Conservation (phyloP, 1,140 invertebrate genomes). For the Macrocentrus cingulum region DNA sequence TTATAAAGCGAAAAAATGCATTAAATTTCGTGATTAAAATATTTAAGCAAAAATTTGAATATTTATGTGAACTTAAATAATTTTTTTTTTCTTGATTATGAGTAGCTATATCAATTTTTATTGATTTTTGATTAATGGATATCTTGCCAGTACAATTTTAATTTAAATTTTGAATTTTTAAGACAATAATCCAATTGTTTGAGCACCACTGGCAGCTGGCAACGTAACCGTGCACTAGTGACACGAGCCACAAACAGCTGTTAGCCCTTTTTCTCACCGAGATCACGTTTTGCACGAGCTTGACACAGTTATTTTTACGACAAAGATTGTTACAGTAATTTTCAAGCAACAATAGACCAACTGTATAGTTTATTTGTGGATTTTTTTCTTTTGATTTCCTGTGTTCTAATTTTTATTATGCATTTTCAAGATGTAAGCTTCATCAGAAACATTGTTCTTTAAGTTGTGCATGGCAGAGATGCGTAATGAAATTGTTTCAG, state of each 20-base stretch:
- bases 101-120: too few relatives aligned
- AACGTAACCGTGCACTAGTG: slow-evolving; percentile 18
- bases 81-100: too few relatives aligned
- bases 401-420: not conserved
- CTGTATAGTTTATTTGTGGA: too few relatives aligned
- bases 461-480: not conserved
- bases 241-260: slow-evolving; percentile 24
- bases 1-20: too few relatives aligned
- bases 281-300: slow-evolving; percentile 18
- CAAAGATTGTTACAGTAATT: too few relatives aligned
- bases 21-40: too few relatives aligned
- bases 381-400: too few relatives aligned
- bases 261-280: slow-evolving; percentile 18
- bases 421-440: slow-evolving; percentile 1
- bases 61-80: too few relatives aligned
- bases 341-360: too few relatives aligned
- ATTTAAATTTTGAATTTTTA: not conserved
- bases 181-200: not conserved
- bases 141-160: too few relatives aligned
- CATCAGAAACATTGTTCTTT: not conserved
- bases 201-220: slow-evolving; percentile 13
- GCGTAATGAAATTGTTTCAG: slow-evolving; percentile 18
- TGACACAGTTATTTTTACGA: not conserved
- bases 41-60: too few relatives aligned
- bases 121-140: too few relatives aligned